Base-by-base conservation (phyloP, 2,113 vertebrate species). In the Cnemophilus loriae region DNA sequence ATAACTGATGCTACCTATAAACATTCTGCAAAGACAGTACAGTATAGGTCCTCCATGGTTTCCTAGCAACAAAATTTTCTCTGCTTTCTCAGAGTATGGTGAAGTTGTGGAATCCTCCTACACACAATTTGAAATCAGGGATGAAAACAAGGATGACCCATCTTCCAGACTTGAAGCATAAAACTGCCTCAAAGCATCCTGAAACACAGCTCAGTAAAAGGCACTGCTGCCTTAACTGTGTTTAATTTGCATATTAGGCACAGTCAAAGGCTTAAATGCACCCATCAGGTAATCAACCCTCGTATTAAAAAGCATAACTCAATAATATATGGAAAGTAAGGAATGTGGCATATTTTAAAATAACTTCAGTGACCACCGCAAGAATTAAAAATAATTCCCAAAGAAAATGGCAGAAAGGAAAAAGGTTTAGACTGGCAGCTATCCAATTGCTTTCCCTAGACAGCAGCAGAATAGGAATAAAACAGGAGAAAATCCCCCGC, bases 21-120 rank as follows among this genome's bases (percentile, higher is more conserved):
- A 95, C 84, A 61, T 50, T 95, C 75, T 94, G 60, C 53, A 94
- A 94, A 93, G 56, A 95, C 76, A 68, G 84, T 74, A 57, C 57
- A 68, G 89, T 90, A 86, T 74, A 96, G 92, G 84, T 65, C 52
- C 76, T 75, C 89, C 86, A 85, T 68, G 77, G 97, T 98, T 94
- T 97, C 98, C 95, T 98, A 98, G 98, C 98, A 98, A 98, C 97
- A 33, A 89, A 67, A 89, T 95, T 97, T 95, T 90, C 94, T 95
- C 75, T 89, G 88, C 95, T 96, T 96, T 97, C 69, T 95, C 83
- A 83, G 76, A 84, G 90, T 67, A 92, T 88, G 92, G 84, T 79
- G 73, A 96, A 97, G 96, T 94, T 96, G 92, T 94, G 89, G 80
- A 90, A 92, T 93, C 93, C 73, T 95, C 74, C 95, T 84, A 97